These are phyloP conservation scores for Balaenoptera acutorostrata DNA, from an alignment of 2,113 vertebrate genomes.

Conservation along the genomic window DNA sequence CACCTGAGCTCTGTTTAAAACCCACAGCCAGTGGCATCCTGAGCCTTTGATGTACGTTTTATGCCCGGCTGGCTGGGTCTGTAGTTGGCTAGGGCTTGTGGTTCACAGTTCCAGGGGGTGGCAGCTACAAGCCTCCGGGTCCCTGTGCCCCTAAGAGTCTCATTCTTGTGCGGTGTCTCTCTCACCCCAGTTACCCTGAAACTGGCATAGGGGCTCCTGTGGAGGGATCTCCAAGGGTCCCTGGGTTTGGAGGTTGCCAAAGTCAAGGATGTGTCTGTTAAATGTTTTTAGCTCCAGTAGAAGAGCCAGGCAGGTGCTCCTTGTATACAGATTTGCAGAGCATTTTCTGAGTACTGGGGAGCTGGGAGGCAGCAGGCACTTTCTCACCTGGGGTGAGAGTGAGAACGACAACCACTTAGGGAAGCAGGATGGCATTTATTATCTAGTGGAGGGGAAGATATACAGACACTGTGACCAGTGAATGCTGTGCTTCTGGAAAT, in stretches of 20 bases:
- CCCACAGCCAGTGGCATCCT: neutral
- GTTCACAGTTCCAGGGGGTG: neutral
- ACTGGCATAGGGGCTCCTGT: neutral
- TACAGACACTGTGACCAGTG: fast-evolving
- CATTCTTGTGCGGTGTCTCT: fast-evolving
- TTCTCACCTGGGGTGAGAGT: neutral
- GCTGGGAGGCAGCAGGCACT: neutral
- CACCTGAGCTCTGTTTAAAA: neutral
- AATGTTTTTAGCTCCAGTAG: neutral
- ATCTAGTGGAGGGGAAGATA: neutral
- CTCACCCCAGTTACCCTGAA: neutral
- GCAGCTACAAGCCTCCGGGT: no score
- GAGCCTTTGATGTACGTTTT: conserved; percentile 11
- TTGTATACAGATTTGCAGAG: neutral
- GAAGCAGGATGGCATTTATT: neutral
- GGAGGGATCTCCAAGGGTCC: neutral
- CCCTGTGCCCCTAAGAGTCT: neutral
- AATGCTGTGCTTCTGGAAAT: neutral
- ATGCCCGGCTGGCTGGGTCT: neutral
- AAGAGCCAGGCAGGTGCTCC: neutral
- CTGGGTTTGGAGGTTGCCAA: neutral
- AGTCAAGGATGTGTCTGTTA: neutral
- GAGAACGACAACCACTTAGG: neutral
- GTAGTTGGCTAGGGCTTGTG: neutral
- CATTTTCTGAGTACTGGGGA: neutral